Percentiles rank a stretch among this genome's conserved stretches.
Evolutionary conservation across 35 echinoderm and acorn worm genomes (phyloP).

Genomic region (Lytechinus variegatus): DNA sequence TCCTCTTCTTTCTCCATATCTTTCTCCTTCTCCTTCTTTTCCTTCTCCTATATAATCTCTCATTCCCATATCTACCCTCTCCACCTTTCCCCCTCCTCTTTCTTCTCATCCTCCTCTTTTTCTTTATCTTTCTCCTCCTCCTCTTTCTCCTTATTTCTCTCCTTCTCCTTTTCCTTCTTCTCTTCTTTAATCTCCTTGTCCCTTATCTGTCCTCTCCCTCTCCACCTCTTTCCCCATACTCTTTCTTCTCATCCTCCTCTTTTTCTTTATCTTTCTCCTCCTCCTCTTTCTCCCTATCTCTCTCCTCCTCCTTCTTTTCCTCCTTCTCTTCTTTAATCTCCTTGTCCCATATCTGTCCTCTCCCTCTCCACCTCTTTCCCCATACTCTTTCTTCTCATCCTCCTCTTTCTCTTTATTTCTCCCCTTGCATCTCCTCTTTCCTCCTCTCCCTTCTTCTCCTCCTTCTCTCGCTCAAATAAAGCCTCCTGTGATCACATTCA

Average conservation of each 20-base stretch:
- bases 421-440: neutral
- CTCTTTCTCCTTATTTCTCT: neutral
- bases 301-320: neutral
- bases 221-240: neutral
- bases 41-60: neutral
- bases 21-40: neutral
- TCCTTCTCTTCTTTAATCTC: neutral
- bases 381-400: neutral
- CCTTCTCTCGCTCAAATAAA: neutral
- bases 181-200: neutral
- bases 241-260: neutral
- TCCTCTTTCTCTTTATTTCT: neutral
- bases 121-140: neutral
- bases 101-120: neutral
- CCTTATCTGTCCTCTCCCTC: neutral
- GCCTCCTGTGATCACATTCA: neutral
- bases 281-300: neutral
- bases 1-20: neutral
- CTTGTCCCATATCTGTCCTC: too few species aligned
- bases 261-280: neutral
- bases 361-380: neutral
- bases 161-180: neutral
- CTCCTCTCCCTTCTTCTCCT: neutral
- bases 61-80: neutral
- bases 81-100: neutral